These are phyloP conservation scores for Dryadula phaetusa DNA, from an alignment of 2,888 invertebrate species.

Conservation along the genomic window DNA sequence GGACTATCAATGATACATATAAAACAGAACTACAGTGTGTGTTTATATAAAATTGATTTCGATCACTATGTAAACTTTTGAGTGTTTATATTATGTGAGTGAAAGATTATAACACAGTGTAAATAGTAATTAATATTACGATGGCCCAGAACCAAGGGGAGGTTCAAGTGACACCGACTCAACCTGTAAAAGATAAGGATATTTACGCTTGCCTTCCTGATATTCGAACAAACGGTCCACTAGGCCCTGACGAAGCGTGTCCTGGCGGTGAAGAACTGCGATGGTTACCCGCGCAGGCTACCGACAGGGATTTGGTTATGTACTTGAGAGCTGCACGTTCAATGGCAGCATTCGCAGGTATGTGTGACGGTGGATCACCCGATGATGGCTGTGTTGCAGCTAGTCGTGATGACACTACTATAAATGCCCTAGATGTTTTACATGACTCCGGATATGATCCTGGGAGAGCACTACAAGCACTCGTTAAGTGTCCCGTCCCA, in stretches of 20 bases:
- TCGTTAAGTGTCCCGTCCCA: constrained; percentile 98
- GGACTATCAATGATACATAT: constrained; percentile 69
- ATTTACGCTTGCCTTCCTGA: constrained; percentile 84
- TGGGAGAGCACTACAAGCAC: constrained; percentile 96
- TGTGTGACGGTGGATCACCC: constrained; percentile 99
- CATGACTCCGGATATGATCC: constrained; percentile 99
- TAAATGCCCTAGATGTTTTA: constrained; percentile 97
- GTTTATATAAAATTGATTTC: constrained; percentile 54
- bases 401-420: constrained; percentile 98
- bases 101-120: constrained; percentile 66
- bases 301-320: constrained; percentile 98
- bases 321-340: constrained; percentile 98
- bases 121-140: constrained; percentile 68
- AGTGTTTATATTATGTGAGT: constrained; percentile 63
- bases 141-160: constrained; percentile 84
- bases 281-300: constrained; percentile 97
- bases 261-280: constrained; percentile 92
- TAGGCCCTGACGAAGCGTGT: constrained; percentile 77
- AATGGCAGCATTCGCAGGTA: constrained; percentile 99
- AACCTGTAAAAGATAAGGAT: constrained; percentile 80
- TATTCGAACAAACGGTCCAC: constrained; percentile 80
- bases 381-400: constrained; percentile 99
- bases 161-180: constrained; percentile 82
- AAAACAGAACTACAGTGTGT: constrained; percentile 54
- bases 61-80: constrained; percentile 69